Base-by-base conservation (phyloP, 35 echinoderm and acorn worm species). In the Acanthaster planci region DNA sequence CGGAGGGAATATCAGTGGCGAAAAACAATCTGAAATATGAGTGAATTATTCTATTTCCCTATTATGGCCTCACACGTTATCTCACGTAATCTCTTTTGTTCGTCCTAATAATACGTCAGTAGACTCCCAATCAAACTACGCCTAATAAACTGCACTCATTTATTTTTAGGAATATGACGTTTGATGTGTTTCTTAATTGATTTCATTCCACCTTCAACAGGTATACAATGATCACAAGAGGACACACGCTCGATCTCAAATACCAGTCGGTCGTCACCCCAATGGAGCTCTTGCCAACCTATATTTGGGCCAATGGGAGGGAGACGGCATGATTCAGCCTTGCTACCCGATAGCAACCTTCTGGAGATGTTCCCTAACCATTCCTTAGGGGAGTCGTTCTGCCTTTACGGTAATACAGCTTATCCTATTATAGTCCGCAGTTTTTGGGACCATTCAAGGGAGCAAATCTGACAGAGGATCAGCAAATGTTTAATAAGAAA, bases 331-430 rank as follows among this genome's bases (percentile, higher is more conserved):
- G 85, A 87, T 37, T 34, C 42, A 14, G 77, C 26, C 22, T 44
- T 87, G 32, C 51, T 87, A n/a, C 44, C n/a, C 36, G 50, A 80
- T 19, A 79, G 23, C 23, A 39, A 56, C 16, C 53, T 85, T 6
- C 12, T 85, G 37, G 16, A 67, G 60, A 47, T 47, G 42, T 12
- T 47, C 42, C 42, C 42, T 12, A 47, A 47, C 42, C 42, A 47
- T 47, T 47, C 42, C 4, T 47, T 12, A 47, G 42, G 42, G 42
- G 42, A 47, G 4, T 6, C 42, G 12, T 12, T 47, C 42, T 12
- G 42, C 42, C 12, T 92, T 10, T 92, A 87, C 76, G 90, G 84
- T n/a, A 84, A 92, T 76, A 77, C 90, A 8, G 90, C 90, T 32
- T 87, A 92, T 76, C 90, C 85, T 5, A 6, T 92, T 1, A n/a